Evolutionary conservation across 2,888 invertebrate species (phyloP).

Genomic region (Bedellia somnulentella): DNA sequence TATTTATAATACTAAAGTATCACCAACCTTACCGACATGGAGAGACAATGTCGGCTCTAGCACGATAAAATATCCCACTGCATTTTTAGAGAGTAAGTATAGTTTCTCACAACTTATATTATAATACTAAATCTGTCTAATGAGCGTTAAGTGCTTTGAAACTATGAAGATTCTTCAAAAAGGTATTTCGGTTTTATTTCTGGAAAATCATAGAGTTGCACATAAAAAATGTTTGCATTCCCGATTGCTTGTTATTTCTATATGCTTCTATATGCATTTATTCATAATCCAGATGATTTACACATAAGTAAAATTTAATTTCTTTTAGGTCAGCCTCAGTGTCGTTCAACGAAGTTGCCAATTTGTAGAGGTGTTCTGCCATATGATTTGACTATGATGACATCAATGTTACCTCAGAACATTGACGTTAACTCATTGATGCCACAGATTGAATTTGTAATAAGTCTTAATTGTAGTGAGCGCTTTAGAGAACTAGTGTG

Average conservation of each 20-base stretch:
- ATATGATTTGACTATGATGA: slow-evolving; percentile 64
- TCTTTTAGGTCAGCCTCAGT: slow-evolving; percentile 40
- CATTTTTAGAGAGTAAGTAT: too few species aligned
- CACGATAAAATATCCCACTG: slow-evolving; percentile 46
- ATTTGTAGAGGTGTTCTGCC: slow-evolving; percentile 68
- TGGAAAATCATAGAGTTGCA: too few species aligned
- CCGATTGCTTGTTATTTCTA: too few species aligned
- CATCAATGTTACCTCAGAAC: slow-evolving; percentile 30
- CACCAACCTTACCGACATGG: slow-evolving; percentile 65
- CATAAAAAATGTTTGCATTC: too few species aligned
- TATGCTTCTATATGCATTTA: too few species aligned
- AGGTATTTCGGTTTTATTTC: too few species aligned
- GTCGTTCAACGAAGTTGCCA: slow-evolving; percentile 50
- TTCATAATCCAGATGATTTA: too few species aligned
- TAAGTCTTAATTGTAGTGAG: slow-evolving; percentile 66
- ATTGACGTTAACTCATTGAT: slow-evolving; percentile 20
- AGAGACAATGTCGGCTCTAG: slow-evolving; percentile 38
- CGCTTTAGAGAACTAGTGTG: slow-evolving; percentile 65
- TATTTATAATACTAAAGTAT: slow-evolving; percentile 55
- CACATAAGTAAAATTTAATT: too few species aligned
- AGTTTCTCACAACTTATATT: too few species aligned
- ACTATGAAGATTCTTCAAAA: too few species aligned
- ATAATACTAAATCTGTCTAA: too few species aligned
- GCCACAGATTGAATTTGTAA: slow-evolving; percentile 61
- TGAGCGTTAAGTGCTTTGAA: too few species aligned